These are phyloP conservation scores for Numenius phaeopus DNA, from an alignment of 2,797 vertebrate genomes.

Conservation along the genomic window DNA sequence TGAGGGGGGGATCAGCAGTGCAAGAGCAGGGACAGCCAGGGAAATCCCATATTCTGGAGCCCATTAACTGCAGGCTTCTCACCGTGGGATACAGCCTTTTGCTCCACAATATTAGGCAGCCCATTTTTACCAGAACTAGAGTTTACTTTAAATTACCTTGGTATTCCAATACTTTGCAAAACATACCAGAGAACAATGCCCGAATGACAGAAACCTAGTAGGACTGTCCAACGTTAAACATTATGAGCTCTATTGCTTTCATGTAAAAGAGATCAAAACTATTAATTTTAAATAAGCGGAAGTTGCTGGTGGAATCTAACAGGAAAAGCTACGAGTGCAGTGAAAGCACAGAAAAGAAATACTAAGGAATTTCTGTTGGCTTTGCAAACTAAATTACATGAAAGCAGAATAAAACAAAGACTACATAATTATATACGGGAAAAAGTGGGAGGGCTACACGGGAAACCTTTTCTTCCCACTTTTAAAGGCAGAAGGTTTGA, in stretches of 20 bases:
- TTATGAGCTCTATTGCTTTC: background rate
- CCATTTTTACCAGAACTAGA: background rate
- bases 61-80: background rate
- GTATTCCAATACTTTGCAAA: background rate
- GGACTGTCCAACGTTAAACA: background rate
- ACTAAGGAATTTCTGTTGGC: background rate
- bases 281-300: background rate
- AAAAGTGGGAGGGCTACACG: background rate
- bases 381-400: slow-evolving; percentile 10
- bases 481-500: background rate
- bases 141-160: background rate
- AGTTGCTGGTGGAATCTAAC: background rate
- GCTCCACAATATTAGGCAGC: background rate
- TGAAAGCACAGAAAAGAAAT: background rate
- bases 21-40: background rate
- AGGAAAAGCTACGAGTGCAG: background rate
- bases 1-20: fast-evolving
- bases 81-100: fast-evolving
- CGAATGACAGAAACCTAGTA: background rate
- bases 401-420: slow-evolving; percentile 18
- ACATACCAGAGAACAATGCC: background rate
- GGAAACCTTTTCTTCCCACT: background rate
- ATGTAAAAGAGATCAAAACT: slow-evolving; percentile 5
- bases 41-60: background rate
- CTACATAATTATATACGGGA: background rate